These are phyloP conservation scores for Dinocampus coccinellae DNA, from an alignment of 2,888 invertebrate species.

Conservation along the genomic window DNA sequence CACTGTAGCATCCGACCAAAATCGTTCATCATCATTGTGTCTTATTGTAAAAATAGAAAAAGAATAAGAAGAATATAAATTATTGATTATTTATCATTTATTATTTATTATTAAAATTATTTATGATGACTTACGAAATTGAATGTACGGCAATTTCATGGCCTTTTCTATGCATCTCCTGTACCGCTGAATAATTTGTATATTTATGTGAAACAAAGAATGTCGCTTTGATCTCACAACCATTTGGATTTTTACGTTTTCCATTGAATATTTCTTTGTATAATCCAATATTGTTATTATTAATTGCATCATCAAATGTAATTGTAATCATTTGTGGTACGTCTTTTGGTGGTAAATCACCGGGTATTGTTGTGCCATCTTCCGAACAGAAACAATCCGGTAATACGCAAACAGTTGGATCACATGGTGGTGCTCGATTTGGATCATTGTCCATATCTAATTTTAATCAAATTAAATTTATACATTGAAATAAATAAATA, in stretches of 20 bases:
- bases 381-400: constrained; percentile 96
- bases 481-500: neutral
- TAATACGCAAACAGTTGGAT: constrained; percentile 85
- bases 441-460: constrained; percentile 93
- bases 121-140: constrained; percentile 82
- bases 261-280: constrained; percentile 94
- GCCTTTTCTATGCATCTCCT: constrained; percentile 90
- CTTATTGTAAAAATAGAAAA: constrained; percentile 67
- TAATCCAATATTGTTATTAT: constrained; percentile 93
- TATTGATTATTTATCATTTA: neutral
- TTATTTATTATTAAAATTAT: neutral
- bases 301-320: constrained; percentile 95
- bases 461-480: constrained; percentile 55
- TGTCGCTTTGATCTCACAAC: constrained; percentile 92
- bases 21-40: constrained; percentile 91
- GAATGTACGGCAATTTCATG: constrained; percentile 96
- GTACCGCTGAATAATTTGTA: constrained; percentile 93
- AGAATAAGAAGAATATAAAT: neutral
- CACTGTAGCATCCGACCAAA: constrained; percentile 93
- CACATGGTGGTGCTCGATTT: constrained; percentile 91
- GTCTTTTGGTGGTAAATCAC: constrained; percentile 85
- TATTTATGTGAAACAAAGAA: constrained; percentile 95
- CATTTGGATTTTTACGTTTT: constrained; percentile 91
- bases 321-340: constrained; percentile 96
- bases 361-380: constrained; percentile 89